Percentiles rank a stretch among this genome's conserved stretches.
These are phyloP conservation scores for Mythimna loreyi DNA, from an alignment of 2,888 invertebrate species.

Conservation along the genomic window DNA sequence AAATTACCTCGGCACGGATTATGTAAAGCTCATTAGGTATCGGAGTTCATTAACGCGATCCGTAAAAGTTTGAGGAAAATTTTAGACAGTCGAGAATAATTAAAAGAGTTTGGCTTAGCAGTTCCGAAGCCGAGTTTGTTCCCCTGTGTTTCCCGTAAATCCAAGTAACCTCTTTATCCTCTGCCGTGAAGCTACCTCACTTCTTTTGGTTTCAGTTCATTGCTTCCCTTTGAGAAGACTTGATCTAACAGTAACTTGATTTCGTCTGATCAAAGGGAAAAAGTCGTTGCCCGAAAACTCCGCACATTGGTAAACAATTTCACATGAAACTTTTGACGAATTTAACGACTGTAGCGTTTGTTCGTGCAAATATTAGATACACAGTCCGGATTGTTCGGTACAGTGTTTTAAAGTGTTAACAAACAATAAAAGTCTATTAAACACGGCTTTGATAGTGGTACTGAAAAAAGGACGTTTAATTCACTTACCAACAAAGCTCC, in stretches of 20 bases:
- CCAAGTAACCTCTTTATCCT: slow-evolving; percentile 68
- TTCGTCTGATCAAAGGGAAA: slow-evolving; percentile 59
- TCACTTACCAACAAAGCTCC: slow-evolving; percentile 47
- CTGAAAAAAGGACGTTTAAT: slow-evolving; percentile 49
- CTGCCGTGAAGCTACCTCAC: slow-evolving; percentile 53
- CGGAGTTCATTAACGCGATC: slow-evolving; percentile 73
- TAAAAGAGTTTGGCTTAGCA: slow-evolving; percentile 78
- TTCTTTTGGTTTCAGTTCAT: slow-evolving; percentile 67
- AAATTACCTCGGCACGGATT: slow-evolving; percentile 64
- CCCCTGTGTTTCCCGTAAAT: slow-evolving; percentile 66
- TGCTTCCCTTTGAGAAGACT: slow-evolving; percentile 64
- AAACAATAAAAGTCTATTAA: slow-evolving; percentile 50
- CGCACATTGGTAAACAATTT: slow-evolving; percentile 36
- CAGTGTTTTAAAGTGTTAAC: slow-evolving; percentile 40
- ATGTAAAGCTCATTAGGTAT: slow-evolving; percentile 74
- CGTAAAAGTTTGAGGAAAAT: slow-evolving; percentile 70
- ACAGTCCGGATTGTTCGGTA: slow-evolving; percentile 5
- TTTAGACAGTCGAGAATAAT: slow-evolving; percentile 76
- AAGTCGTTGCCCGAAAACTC: slow-evolving; percentile 36
- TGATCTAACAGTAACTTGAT: slow-evolving; percentile 66
- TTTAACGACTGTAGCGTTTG: slow-evolving; percentile 3
- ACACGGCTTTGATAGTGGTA: slow-evolving; percentile 34
- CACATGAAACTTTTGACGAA: slow-evolving; percentile 21
- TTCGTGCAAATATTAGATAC: slow-evolving; percentile 22
- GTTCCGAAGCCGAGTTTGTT: slow-evolving; percentile 74